Evolutionary conservation across 30 jellyfish, hydroid and myxozoan genomes (phyloP), one percentile per base, ranked within the genome.

Genomic region (Pseudorhiza aurosa): DNA sequence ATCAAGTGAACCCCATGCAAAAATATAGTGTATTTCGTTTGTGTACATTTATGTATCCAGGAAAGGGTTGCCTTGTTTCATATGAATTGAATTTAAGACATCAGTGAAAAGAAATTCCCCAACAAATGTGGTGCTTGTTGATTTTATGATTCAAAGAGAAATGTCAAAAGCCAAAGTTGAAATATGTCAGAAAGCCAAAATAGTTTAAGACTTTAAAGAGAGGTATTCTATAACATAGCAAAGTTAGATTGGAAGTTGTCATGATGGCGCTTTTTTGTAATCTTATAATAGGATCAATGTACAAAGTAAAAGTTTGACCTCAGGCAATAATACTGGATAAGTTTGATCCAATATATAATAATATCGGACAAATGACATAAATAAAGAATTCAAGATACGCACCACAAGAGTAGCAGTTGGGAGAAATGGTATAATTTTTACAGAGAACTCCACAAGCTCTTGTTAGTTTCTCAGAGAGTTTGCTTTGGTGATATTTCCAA

Each of bases 211-310:
- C 67, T 68, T 68, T 68, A 26, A 68, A 68, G 36, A 68, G 36
- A 25, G 83, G 83, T 27, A 43, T 57, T n/a, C 46, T 27, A 71
- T 57, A 71, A 14, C 32, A 68, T 11, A 68, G 50, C 45, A 57
- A 53, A 68, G 83, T 57, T 53, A 35, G 72, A 68, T 27, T 12
- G 18, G 83, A 68, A 42, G 12, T 43, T 21, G 67, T 53, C 22
- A 72, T 71, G 57, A 45, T 72, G 27, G 85, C 85, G 44, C 36
- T 71, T 71, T 45, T 71, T 72, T 71, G 85, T 33, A 71, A 43
- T 71, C 46, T 71, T 43, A 45, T 12, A 45, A 71, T 71, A 12
- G 85, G 85, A 35, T 71, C 85, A 11, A 46, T 51, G 70, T 71
- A 71, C 36, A 42, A 45, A 17, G 85, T 72, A 71, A 12, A 43